Percentiles rank a stretch among this genome's conserved stretches.
These are phyloP conservation scores for Aurelia aurita DNA, from an alignment of 30 jellyfish, hydroid and myxozoan genomes.

Conservation along the genomic window DNA sequence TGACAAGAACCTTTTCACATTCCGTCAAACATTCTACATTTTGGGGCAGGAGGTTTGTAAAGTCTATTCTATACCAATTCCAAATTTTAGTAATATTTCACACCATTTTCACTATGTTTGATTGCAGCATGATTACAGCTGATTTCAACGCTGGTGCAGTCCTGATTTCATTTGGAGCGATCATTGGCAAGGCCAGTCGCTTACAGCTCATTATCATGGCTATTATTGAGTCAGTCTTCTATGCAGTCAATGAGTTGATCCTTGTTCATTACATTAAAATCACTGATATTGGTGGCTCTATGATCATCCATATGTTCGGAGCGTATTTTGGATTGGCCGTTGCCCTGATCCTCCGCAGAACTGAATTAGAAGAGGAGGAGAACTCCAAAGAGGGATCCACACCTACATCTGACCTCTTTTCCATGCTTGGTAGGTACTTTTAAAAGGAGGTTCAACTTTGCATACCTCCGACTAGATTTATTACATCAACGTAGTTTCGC, in stretches of 20 bases:
- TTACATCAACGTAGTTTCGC: too few relatives aligned
- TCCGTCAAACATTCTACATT: too few relatives aligned
- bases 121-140: constrained; percentile 80
- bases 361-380: constrained; percentile 59
- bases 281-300: constrained; percentile 98
- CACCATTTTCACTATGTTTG: neutral
- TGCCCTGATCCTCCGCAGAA: constrained; percentile 67
- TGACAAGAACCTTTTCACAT: too few relatives aligned
- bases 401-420: constrained; percentile 86
- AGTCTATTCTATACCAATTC: too few relatives aligned
- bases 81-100: too few relatives aligned
- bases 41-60: too few relatives aligned
- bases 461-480: too few relatives aligned
- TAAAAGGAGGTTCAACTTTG: too few relatives aligned
- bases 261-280: constrained; percentile 78
- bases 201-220: constrained; percentile 87
- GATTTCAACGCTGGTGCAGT: constrained; percentile 97
- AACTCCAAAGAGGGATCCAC: constrained; percentile 88
- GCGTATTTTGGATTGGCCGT: constrained; percentile 98
- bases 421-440: constrained; percentile 85
- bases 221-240: constrained; percentile 76
- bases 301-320: constrained; percentile 94
- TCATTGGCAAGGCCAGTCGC: constrained; percentile 93
- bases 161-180: constrained; percentile 91
- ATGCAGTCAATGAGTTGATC: constrained; percentile 85